Conservation (phyloP, 2,113 vertebrate genomes). For the Lepidothrix coronata region DNA sequence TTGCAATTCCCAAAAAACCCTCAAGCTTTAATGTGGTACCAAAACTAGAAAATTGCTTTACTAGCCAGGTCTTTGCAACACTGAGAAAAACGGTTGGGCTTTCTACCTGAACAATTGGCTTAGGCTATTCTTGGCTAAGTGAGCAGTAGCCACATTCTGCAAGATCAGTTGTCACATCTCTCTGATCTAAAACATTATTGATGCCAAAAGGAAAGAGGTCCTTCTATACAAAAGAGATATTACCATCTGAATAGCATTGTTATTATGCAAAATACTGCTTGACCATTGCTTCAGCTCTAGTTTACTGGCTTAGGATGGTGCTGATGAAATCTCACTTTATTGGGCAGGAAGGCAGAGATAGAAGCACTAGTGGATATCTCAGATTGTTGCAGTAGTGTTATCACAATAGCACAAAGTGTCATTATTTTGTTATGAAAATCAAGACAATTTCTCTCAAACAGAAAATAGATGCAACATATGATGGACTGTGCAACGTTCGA, state of each 20-base stretch:
- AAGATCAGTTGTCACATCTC: background rate
- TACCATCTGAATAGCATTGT: background rate
- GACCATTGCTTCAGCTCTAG: background rate
- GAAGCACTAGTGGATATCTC: background rate
- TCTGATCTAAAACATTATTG: background rate
- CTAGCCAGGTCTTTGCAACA: background rate
- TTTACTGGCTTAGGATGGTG: background rate
- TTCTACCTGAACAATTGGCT: background rate
- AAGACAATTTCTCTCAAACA: slow-evolving; percentile 1
- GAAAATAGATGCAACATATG: slow-evolving; percentile 26
- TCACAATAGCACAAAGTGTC: background rate
- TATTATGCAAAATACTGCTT: background rate
- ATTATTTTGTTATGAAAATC: slow-evolving; percentile 49
- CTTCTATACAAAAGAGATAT: background rate
- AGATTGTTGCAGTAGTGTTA: background rate
- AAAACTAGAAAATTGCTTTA: background rate
- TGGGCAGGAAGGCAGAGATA: background rate
- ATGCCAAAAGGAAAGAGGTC: background rate
- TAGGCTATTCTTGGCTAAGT: background rate
- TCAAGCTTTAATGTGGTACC: background rate
- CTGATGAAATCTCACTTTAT: background rate
- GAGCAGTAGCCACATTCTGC: background rate
- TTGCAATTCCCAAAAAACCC: background rate
- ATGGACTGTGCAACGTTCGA: background rate
- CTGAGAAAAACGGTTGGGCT: background rate